Evolutionary conservation across 2,113 vertebrate species (phyloP).

Genomic region (Sebastes schlegelii): DNA sequence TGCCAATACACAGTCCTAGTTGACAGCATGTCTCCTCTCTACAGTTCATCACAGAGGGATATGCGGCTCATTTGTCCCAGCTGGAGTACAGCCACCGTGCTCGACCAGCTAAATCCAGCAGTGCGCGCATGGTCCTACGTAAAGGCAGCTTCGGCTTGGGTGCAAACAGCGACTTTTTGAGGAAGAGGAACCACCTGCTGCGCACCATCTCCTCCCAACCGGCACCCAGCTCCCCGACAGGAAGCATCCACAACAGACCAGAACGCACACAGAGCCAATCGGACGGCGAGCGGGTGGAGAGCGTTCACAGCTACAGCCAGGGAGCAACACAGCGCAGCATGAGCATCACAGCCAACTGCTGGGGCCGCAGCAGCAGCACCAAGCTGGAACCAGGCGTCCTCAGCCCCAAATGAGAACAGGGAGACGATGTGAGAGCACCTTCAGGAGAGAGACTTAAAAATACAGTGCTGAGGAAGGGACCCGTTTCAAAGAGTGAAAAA

Average conservation of each 20-base stretch:
- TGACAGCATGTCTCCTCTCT: slow-evolving; percentile 4
- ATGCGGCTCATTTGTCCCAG: slow-evolving; percentile 94
- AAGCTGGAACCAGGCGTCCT: slow-evolving; percentile 86
- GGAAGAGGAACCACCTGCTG: slow-evolving; percentile 95
- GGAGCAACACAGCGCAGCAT: slow-evolving; percentile 86
- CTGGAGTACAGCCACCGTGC: slow-evolving; percentile 95
- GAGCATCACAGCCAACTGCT: slow-evolving; percentile 93
- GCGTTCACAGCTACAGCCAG: slow-evolving; percentile 79
- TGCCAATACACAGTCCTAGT: neutral
- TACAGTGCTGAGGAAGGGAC: slow-evolving; percentile 26
- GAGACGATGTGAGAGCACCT: neutral
- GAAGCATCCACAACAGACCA: slow-evolving; percentile 80
- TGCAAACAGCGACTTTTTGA: slow-evolving; percentile 93
- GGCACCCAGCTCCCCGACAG: slow-evolving; percentile 85
- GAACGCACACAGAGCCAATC: slow-evolving; percentile 93
- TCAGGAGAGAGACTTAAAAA: slow-evolving; percentile 24
- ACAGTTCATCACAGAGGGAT: slow-evolving; percentile 95
- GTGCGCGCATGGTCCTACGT: slow-evolving; percentile 93
- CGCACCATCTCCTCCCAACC: slow-evolving; percentile 97
- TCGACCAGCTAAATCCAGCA: slow-evolving; percentile 93
- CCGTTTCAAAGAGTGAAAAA: slow-evolving; percentile 18
- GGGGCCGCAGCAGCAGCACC: slow-evolving; percentile 88
- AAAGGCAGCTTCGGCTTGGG: slow-evolving; percentile 98
- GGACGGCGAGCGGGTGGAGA: slow-evolving; percentile 84
- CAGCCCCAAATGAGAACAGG: slow-evolving; percentile 67